phyloP scores from a whole-genome alignment of 2,113 vertebrate species.

The Corythornis cristatus region DNA sequence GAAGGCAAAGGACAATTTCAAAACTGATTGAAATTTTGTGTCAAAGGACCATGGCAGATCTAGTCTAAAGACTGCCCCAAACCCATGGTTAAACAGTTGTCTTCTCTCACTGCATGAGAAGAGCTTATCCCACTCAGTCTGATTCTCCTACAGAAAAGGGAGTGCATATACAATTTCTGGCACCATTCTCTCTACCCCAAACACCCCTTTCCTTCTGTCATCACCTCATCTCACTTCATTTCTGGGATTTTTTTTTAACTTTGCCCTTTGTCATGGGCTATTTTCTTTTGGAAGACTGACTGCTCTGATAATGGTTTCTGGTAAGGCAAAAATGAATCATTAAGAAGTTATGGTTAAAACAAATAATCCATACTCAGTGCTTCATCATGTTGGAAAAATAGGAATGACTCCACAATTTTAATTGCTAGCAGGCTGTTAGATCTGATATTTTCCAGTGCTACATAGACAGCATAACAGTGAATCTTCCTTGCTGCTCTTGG shows the following conservation, averaged over 20 bases:
- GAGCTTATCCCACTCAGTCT: not conserved
- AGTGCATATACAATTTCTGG: not conserved
- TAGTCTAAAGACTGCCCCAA: not conserved
- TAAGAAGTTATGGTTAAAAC: not conserved
- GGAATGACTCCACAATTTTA: not conserved
- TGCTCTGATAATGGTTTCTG: not conserved
- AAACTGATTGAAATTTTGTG: not conserved
- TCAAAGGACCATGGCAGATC: not conserved
- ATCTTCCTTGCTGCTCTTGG: not conserved
- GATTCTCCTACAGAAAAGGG: not conserved
- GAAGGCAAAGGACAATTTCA: not conserved
- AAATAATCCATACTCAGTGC: not conserved
- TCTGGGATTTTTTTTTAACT: not conserved
- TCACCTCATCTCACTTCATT: not conserved
- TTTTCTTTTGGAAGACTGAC: not conserved
- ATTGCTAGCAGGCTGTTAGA: not conserved
- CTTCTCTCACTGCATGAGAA: not conserved
- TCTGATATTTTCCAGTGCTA: not conserved
- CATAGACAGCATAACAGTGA: accelerated
- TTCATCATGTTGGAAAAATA: not conserved
- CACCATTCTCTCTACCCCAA: not conserved
- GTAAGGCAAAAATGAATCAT: not conserved
- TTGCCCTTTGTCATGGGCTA: not conserved
- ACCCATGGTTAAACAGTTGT: not conserved
- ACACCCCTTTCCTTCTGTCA: not conserved